These are phyloP conservation scores for Setipinna tenuifilis DNA, from an alignment of 2,797 vertebrate species.

Conservation along the genomic window DNA sequence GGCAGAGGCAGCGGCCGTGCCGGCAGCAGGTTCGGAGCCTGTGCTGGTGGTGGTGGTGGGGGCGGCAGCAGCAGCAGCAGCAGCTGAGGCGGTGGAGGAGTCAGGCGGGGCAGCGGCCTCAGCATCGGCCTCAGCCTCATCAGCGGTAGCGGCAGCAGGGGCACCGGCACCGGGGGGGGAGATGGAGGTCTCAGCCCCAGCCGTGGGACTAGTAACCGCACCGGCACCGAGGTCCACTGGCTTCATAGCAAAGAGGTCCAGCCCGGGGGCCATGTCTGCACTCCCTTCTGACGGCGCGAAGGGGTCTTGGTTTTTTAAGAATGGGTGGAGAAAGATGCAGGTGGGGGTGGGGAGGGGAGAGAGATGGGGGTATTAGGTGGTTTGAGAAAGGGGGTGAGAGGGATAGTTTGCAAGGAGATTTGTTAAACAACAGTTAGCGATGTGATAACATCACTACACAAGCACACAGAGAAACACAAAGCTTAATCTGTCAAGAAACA, in stretches of 20 bases:
- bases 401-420: background rate
- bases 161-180: constrained; percentile 65
- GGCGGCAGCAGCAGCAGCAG: constrained; percentile 73
- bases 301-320: constrained; percentile 82
- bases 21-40: constrained; percentile 57
- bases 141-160: constrained; percentile 68
- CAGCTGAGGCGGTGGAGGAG: constrained; percentile 76
- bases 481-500: background rate
- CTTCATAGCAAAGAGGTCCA: constrained; percentile 99
- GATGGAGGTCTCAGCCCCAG: constrained; percentile 68
- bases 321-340: constrained; percentile 21
- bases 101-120: constrained; percentile 72
- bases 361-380: constrained; percentile 1
- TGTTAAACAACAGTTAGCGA: background rate
- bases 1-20: constrained; percentile 74
- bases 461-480: background rate
- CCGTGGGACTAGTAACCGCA: constrained; percentile 63
- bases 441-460: background rate
- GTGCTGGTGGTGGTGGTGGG: constrained; percentile 66
- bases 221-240: constrained; percentile 83
- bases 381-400: background rate
- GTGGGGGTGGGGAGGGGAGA: constrained; percentile 50
- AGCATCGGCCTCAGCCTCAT: constrained; percentile 74
- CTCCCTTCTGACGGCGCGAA: constrained; percentile 97
- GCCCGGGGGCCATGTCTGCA: constrained; percentile 88